phyloP scores from a whole-genome alignment of 2,797 vertebrate genomes.

The Mycteria americana region DNA sequence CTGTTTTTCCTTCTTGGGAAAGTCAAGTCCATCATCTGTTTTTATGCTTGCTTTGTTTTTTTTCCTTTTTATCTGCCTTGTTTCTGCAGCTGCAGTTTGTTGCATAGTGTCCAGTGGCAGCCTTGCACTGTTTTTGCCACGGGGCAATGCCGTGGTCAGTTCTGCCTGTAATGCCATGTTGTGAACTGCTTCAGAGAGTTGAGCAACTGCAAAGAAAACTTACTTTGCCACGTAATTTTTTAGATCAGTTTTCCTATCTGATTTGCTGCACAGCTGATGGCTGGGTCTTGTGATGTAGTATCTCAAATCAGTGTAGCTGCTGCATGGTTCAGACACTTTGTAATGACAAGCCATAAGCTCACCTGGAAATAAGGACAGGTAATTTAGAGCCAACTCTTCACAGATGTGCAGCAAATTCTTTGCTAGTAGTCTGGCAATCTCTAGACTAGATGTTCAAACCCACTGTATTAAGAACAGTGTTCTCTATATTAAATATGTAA shows the following conservation, averaged over 20 bases:
- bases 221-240: neutral
- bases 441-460: neutral
- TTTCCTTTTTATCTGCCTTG: neutral
- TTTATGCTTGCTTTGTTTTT: neutral
- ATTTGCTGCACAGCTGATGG: neutral
- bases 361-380: neutral
- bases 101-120: neutral
- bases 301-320: neutral
- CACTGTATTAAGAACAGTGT: neutral
- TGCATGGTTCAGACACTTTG: neutral
- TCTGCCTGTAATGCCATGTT: neutral
- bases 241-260: neutral
- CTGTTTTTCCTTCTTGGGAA: neutral
- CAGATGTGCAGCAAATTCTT: neutral
- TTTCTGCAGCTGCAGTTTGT: neutral
- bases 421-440: neutral
- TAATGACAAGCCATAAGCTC: neutral
- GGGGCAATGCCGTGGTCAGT: neutral
- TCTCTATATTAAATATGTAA: neutral
- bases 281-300: neutral
- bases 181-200: neutral
- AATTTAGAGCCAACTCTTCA: neutral
- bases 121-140: fast-evolving
- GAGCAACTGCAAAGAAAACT: neutral
- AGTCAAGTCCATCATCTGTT: neutral